Conservation (phyloP, 2,113 vertebrate genomes). For the Mesoclemmys tuberculata region DNA sequence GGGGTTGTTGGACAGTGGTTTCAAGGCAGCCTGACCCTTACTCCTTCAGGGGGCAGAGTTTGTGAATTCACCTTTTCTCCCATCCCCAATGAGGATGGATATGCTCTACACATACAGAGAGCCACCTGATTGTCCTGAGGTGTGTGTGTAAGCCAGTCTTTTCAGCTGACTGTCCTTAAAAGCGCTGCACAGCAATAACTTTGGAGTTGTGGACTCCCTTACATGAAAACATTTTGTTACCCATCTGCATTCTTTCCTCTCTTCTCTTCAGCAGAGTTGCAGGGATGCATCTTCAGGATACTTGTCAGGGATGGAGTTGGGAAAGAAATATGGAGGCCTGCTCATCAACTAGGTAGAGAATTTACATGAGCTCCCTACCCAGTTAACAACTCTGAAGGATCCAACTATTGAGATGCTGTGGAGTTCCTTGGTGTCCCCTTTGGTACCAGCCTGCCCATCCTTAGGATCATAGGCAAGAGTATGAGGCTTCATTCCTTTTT, state of each 20-base stretch:
- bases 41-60: neutral
- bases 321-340: neutral
- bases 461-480: neutral
- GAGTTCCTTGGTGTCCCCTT: neutral
- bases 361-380: neutral
- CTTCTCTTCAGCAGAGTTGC: neutral
- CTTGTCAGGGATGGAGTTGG: neutral
- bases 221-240: neutral
- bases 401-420: neutral
- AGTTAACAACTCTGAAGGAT: neutral
- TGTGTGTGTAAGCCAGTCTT: neutral
- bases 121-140: neutral
- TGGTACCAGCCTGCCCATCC: neutral
- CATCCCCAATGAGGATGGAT: neutral
- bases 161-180: neutral
- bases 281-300: neutral
- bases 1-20: neutral
- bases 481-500: neutral
- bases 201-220: rapidly evolving
- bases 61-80: neutral
- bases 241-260: neutral
- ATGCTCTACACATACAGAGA: neutral
- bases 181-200: no score
- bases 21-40: neutral
- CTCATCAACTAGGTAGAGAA: neutral